Evolutionary conservation across 2,797 vertebrate genomes (phyloP).

Genomic region (Pseudocheirus occidentalis): DNA sequence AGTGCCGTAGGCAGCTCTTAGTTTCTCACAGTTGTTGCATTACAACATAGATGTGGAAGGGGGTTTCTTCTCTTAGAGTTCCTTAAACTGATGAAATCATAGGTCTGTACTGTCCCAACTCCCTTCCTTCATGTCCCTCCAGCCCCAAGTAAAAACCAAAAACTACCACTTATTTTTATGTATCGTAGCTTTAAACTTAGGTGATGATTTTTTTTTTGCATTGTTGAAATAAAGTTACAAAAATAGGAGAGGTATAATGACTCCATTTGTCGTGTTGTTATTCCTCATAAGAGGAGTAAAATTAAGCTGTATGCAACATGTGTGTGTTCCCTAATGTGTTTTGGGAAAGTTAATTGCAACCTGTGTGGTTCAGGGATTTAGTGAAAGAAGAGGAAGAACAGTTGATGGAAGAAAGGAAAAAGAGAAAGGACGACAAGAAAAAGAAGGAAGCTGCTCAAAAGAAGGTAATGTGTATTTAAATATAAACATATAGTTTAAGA

Average conservation of each 20-base stretch:
- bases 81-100: background rate
- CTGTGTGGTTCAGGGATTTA: slow-evolving; percentile 90
- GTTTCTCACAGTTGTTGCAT: background rate
- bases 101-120: background rate
- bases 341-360: slow-evolving; percentile 86
- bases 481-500: slow-evolving; percentile 62
- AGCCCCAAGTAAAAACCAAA: background rate
- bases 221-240: background rate
- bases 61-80: background rate
- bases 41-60: background rate
- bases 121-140: background rate
- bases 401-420: slow-evolving; percentile 98
- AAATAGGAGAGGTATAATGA: slow-evolving; percentile 71
- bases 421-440: slow-evolving; percentile 93
- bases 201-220: slow-evolving; percentile 61
- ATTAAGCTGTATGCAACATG: slow-evolving; percentile 81
- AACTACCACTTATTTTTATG: background rate
- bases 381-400: slow-evolving; percentile 92
- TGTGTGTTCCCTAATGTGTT: slow-evolving; percentile 81
- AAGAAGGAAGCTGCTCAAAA: slow-evolving; percentile 92
- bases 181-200: slow-evolving; percentile 29
- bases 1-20: background rate
- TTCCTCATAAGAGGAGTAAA: slow-evolving; percentile 78
- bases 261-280: slow-evolving; percentile 67
- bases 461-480: slow-evolving; percentile 87